Evolutionary conservation across 2,888 invertebrate genomes (phyloP).

Genomic region (Xestoiulus laeticollis): DNA sequence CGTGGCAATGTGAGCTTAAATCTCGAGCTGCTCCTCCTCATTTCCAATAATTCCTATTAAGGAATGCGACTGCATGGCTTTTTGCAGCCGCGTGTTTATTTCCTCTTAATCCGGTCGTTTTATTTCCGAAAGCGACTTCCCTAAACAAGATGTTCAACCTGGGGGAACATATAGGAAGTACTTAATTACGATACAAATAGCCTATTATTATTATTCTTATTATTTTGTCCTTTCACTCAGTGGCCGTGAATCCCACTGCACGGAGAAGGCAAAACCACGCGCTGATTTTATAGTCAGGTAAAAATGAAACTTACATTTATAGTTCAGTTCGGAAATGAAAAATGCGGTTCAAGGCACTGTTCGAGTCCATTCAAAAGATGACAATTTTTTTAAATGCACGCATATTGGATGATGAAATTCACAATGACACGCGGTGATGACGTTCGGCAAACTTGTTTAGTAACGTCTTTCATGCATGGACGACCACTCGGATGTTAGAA

Average conservation of each 20-base stretch:
- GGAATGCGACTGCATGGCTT: not conserved
- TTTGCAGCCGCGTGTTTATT: not conserved
- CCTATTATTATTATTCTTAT: slow-evolving; percentile 1
- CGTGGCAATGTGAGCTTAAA: no score
- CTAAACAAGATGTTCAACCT: slow-evolving; percentile 3
- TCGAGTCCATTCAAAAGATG: not conserved
- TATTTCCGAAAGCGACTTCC: not conserved
- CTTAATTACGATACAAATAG: slow-evolving; percentile 18
- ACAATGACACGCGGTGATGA: no score
- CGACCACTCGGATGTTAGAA: no score
- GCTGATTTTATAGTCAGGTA: not conserved
- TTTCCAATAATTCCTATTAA: not conserved
- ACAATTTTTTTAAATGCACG: no score
- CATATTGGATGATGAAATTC: no score
- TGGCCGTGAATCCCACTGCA: not conserved
- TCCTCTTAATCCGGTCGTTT: not conserved
- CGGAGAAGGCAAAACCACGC: not conserved
- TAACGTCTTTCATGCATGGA: no score
- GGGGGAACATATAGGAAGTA: slow-evolving; percentile 5
- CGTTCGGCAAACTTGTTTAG: no score
- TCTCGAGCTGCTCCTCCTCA: not conserved
- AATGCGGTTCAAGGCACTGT: not conserved
- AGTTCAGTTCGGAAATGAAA: not conserved
- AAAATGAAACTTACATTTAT: not conserved
- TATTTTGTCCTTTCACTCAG: slow-evolving; percentile 7